phyloP scores from a whole-genome alignment of 2,113 vertebrate species.

The Peromyscus polionotus region DNA sequence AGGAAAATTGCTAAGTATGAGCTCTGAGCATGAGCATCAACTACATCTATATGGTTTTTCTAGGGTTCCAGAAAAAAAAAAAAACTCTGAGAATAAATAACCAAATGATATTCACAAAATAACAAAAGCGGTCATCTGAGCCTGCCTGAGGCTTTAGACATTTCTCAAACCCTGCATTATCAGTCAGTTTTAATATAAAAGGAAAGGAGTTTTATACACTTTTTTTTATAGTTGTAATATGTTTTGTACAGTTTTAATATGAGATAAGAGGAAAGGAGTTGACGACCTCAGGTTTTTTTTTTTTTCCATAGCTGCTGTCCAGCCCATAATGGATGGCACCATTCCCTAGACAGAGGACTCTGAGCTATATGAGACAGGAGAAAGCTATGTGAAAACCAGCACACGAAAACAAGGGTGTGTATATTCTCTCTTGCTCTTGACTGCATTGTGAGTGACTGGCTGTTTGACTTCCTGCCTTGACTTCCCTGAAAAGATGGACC shows the following conservation, averaged over 20 bases:
- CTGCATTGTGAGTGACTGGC: not conserved
- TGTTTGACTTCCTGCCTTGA: not conserved
- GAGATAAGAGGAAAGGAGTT: not conserved
- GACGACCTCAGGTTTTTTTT: not conserved
- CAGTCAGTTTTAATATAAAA: not conserved
- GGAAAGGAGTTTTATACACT: not conserved
- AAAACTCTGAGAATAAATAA: not conserved
- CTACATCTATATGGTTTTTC: not conserved
- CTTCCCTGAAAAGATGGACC: not conserved
- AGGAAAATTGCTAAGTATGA: not conserved
- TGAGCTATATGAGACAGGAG: not conserved
- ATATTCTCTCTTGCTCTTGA: no score
- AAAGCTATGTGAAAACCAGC: not conserved
- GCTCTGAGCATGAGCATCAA: not conserved
- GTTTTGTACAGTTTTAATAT: not conserved
- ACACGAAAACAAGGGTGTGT: no score
- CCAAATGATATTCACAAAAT: slow-evolving; percentile 32
- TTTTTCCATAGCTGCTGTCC: not conserved
- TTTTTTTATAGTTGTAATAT: slow-evolving; percentile 20
- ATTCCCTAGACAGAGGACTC: not conserved
- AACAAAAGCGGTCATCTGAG: not conserved
- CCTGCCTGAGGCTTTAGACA: not conserved
- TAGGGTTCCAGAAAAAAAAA: slow-evolving; percentile 23
- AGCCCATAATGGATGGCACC: not conserved
- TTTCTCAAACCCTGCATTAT: slow-evolving; percentile 47